Evolutionary conservation across 2,113 vertebrate genomes (phyloP), one percentile per base, ranked within the genome.

Genomic region (Lutjanus erythropterus): DNA sequence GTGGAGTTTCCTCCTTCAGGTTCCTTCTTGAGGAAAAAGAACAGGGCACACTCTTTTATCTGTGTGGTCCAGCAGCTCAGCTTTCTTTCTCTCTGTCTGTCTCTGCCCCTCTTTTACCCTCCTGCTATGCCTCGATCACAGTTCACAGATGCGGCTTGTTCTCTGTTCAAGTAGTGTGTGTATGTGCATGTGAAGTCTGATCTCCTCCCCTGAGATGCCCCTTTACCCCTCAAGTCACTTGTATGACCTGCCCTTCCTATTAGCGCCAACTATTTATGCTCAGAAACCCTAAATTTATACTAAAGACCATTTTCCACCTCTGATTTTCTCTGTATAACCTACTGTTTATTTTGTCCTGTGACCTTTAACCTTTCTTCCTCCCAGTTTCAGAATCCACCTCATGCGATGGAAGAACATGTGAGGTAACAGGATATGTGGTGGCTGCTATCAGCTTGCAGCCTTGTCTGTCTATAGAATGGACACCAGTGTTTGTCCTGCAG

Each of bases 91-190:
- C 81, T 92, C 77, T 92, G 92, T 92, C 91, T 89, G 59, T 81
- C 75, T 93, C 62, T 83, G 70, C 58, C 79, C 72, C 66, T 81
- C 85, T 86, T 68, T 81, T n/a, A 73, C n/a, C 83, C 84, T 89
- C 79, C 84, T 72, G 83, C 88, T 71, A 75, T 75, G 47, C 76
- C 86, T 88, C 71, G 35, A 81, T 90, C 89, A 84, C 89, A 78
- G 78, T 95, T 97, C 95, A 99, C 97, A 98, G 96, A 96, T 86
- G 65, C 80, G 88, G 87, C 95, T 97, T 98, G 96, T 98, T 97
- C 96, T 96, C 95, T 90, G 95, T 91, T 96, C 95, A 94, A 95
- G 94, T 87, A 83, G 77, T 84, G 75, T 77, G 81, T 81, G 69
- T 77, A 15, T 81, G 73, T 94, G 93, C 92, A 93, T 85, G 91